phyloP scores from a whole-genome alignment of 2,113 vertebrate species.

The Nerophis lumbriciformis region DNA sequence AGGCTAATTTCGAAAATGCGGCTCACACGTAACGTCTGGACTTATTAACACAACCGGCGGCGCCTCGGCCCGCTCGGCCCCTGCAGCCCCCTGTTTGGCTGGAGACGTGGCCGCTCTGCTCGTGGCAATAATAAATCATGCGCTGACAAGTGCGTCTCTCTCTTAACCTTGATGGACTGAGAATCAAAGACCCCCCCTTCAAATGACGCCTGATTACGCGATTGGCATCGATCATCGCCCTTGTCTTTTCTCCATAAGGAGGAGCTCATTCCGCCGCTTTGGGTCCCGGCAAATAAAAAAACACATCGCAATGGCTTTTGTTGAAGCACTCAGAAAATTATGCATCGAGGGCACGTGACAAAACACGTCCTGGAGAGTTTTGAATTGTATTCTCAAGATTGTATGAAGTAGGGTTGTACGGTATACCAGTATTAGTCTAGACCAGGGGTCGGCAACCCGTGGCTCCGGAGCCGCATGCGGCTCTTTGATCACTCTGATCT shows the following conservation, averaged over 20 bases:
- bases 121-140: slow-evolving; percentile 71
- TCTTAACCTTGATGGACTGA: slow-evolving; percentile 71
- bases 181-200: slow-evolving; percentile 67
- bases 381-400: too few species aligned
- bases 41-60: slow-evolving; percentile 62
- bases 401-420: too few species aligned
- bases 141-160: slow-evolving; percentile 68
- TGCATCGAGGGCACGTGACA: slow-evolving; percentile 11
- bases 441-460: too few species aligned
- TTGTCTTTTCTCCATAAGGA: slow-evolving; percentile 64
- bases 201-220: slow-evolving; percentile 65
- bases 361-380: neutral
- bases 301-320: slow-evolving; percentile 3
- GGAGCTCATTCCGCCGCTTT: slow-evolving; percentile 36
- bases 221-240: slow-evolving; percentile 66
- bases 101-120: slow-evolving; percentile 52
- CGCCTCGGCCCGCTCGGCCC: slow-evolving; percentile 9
- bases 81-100: slow-evolving; percentile 11
- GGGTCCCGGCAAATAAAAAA: slow-evolving; percentile 27
- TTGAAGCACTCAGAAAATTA: slow-evolving; percentile 26
- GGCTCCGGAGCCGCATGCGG: too few species aligned
- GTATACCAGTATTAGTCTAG: too few species aligned
- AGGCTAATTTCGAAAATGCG: slow-evolving; percentile 69
- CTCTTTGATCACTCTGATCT: too few species aligned
- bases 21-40: slow-evolving; percentile 71